These are phyloP conservation scores for Apogon hyalosoma DNA, from an alignment of 2,797 vertebrate species.

Conservation along the genomic window DNA sequence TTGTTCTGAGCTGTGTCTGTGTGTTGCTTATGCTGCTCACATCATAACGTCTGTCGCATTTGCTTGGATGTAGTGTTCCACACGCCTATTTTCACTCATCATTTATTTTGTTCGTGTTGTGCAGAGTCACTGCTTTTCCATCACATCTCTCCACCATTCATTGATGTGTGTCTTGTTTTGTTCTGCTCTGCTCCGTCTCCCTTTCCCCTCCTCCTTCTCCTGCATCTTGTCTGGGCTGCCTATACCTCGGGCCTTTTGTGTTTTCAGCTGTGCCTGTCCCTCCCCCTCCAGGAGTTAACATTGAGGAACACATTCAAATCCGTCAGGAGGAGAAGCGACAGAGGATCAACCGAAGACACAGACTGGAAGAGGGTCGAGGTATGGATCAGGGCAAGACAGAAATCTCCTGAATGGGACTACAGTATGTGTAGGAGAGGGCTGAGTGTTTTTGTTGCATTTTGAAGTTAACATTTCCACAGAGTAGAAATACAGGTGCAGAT, in stretches of 20 bases:
- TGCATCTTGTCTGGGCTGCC: slow-evolving; percentile 73
- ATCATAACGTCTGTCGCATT: slow-evolving; percentile 43
- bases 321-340: slow-evolving; percentile 98
- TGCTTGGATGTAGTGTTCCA: slow-evolving; percentile 35
- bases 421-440: slow-evolving; percentile 10
- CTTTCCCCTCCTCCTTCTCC: slow-evolving; percentile 40
- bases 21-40: slow-evolving; percentile 28
- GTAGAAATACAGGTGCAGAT: slow-evolving; percentile 22
- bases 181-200: slow-evolving; percentile 76
- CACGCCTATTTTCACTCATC: slow-evolving; percentile 25
- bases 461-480: slow-evolving; percentile 11
- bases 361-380: slow-evolving; percentile 98
- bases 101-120: slow-evolving; percentile 48
- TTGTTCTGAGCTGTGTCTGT: slow-evolving; percentile 16
- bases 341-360: slow-evolving; percentile 93
- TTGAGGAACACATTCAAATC: slow-evolving; percentile 98
- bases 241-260: slow-evolving; percentile 76
- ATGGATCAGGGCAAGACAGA: slow-evolving; percentile 59
- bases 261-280: slow-evolving; percentile 97
- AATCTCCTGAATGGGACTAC: neutral
- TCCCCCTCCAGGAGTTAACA: slow-evolving; percentile 95
- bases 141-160: slow-evolving; percentile 77
- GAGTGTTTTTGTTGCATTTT: slow-evolving; percentile 16
- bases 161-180: slow-evolving; percentile 80
- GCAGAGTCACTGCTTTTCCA: slow-evolving; percentile 73